Evolutionary conservation across 2,797 vertebrate species (phyloP), one percentile per base, ranked within the genome.

Genomic region (Sebastolobus altivelis): DNA sequence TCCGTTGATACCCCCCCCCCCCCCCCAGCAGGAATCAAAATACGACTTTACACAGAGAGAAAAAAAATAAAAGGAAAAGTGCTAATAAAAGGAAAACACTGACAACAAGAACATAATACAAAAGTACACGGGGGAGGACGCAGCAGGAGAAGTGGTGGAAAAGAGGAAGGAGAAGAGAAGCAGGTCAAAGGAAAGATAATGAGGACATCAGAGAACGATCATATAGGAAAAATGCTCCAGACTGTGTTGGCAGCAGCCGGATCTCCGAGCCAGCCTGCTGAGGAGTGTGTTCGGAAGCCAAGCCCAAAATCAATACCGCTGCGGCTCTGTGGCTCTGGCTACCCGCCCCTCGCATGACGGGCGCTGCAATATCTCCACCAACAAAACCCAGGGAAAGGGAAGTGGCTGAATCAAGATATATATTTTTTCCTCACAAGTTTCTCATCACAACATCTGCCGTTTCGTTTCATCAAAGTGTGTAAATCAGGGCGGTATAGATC

Each of bases 271-370:
- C 76, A 80, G 76, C 43, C 75, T 72, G 69, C 80, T 81, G 87
- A 80, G 85, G 82, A n/a, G 75, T 73, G 70, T 76, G 86, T 90
- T 89, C 65, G 76, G 80, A 88, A 87, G 89, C 86, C 81, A 77
- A 93, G 92, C 88, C 89, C 87, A 88, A 93, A 93, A 93, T 93
- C 94, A 94, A 95, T 94, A 93, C 65, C 2, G 62, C 89, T 91
- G 92, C 91, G 87, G 92, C 81, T 40, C 85, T 81, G 77, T 70
- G 79, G 73, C 84, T 82, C 70, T 16, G 74, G 63, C 63, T 55
- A 2, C 72, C 56, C 11, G 20, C 73, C 81, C 79, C 84, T 62
- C 88, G 78, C 79, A 65, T 5, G 12, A 63, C 38, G 1, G 69
- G 65, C 70, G 62, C 85, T 65, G 80, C 87, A 73, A 71, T n/a